phyloP scores from a whole-genome alignment of 2,888 invertebrate genomes.

The Cheiracanthium punctorium region DNA sequence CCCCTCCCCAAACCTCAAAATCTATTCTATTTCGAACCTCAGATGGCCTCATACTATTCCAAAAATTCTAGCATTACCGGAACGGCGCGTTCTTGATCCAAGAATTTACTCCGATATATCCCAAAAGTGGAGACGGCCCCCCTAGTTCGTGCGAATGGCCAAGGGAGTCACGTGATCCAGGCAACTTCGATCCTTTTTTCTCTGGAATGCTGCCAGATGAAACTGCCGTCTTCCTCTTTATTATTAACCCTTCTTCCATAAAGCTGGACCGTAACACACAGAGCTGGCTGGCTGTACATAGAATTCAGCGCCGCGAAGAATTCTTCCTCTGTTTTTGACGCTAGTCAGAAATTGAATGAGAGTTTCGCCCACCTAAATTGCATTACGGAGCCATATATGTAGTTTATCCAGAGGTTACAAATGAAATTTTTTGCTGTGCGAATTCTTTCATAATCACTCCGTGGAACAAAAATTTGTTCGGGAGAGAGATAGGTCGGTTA shows the following conservation, averaged over 20 bases:
- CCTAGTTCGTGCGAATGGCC: conserved; percentile 30
- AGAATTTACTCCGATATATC: not conserved
- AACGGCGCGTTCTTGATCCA: not conserved
- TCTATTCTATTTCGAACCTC: conserved; percentile 13
- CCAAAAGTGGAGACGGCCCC: conserved; percentile 42
- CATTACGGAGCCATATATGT: not conserved
- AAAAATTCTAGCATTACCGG: not conserved
- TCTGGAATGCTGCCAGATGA: conserved; percentile 52
- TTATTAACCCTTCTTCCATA: conserved; percentile 67
- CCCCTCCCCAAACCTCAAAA: not conserved
- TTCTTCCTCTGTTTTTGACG: conserved; percentile 5
- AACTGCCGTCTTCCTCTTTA: conserved; percentile 56
- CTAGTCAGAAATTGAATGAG: conserved; percentile 3
- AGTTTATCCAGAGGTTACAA: not conserved
- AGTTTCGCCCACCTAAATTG: not conserved
- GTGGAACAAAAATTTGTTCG: not conserved
- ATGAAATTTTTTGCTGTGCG: not conserved
- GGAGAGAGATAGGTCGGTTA: not conserved
- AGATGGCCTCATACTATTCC: not conserved
- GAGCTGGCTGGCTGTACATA: not conserved
- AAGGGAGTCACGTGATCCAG: conserved; percentile 57
- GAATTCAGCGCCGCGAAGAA: not conserved
- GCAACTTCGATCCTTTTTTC: conserved; percentile 67
- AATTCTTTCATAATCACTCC: not conserved
- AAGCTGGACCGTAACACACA: conserved; percentile 37